Conservation (phyloP, 2,113 vertebrate species). For the Carassius auratus region DNA sequence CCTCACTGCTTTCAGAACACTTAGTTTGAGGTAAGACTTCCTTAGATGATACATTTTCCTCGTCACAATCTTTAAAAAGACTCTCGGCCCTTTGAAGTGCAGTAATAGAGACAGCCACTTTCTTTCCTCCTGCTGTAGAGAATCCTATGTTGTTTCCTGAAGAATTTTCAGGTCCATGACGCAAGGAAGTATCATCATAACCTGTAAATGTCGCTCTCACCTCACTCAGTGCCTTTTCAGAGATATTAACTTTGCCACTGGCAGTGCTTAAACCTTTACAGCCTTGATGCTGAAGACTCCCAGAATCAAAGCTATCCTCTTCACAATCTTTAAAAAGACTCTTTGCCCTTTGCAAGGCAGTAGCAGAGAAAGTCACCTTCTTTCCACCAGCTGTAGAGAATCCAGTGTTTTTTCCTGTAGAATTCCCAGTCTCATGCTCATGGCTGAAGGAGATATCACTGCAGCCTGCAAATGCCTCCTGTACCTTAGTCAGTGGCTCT, state of each 20-base stretch:
- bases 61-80: slow-evolving; percentile 75
- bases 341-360: slow-evolving; percentile 59
- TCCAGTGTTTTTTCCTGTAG: neutral
- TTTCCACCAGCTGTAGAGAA: slow-evolving; percentile 62
- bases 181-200: neutral
- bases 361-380: slow-evolving; percentile 58
- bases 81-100: slow-evolving; percentile 59
- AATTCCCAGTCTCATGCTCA: neutral
- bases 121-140: slow-evolving; percentile 63
- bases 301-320: slow-evolving; percentile 41
- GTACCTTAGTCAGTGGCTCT: neutral
- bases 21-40: neutral
- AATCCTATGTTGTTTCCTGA: slow-evolving; percentile 23
- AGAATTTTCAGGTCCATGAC: neutral
- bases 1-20: neutral
- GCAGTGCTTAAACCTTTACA: slow-evolving; percentile 80
- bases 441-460: neutral
- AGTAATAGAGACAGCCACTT: slow-evolving; percentile 56
- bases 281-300: slow-evolving; percentile 7
- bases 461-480: neutral
- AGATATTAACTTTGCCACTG: slow-evolving; percentile 73
- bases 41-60: slow-evolving; percentile 29
- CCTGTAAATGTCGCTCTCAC: neutral
- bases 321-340: slow-evolving; percentile 75
- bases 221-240: neutral